phyloP scores from a whole-genome alignment of 2,888 invertebrate species.

The Catocala fraxini region DNA sequence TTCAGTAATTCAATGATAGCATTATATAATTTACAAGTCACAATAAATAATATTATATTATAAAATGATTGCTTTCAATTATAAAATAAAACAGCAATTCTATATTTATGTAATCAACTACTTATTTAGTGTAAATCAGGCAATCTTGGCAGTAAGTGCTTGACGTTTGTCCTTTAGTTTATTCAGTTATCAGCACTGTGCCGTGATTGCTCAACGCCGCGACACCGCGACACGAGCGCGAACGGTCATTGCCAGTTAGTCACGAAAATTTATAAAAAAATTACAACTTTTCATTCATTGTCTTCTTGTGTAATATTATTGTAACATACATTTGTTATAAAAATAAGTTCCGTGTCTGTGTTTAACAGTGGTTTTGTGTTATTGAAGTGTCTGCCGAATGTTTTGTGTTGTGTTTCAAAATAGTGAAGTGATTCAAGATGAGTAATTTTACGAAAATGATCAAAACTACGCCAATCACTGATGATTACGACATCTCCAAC shows the following conservation, averaged over 20 bases:
- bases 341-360: slow-evolving; percentile 20
- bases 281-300: slow-evolving; percentile 23
- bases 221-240: slow-evolving; percentile 24
- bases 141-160: not conserved
- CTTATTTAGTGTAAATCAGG: no score
- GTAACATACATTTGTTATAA: slow-evolving; percentile 10
- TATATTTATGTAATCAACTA: no score
- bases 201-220: slow-evolving; percentile 41
- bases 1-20: no score
- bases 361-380: slow-evolving; percentile 48
- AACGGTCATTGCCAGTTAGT: slow-evolving; percentile 24
- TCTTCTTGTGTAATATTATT: slow-evolving; percentile 27
- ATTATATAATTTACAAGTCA: no score
- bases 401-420: slow-evolving; percentile 49
- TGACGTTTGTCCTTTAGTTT: not conserved
- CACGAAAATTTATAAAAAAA: slow-evolving; percentile 17
- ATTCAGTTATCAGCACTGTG: slow-evolving; percentile 24
- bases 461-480: slow-evolving; percentile 94
- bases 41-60: no score
- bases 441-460: slow-evolving; percentile 83
- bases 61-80: no score
- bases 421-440: slow-evolving; percentile 66
- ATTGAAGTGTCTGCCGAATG: slow-evolving; percentile 48
- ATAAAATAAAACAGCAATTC: no score
- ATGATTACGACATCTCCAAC: slow-evolving; percentile 97